These are phyloP conservation scores for Grus americana DNA, from an alignment of 2,113 vertebrate genomes.

Conservation along the genomic window DNA sequence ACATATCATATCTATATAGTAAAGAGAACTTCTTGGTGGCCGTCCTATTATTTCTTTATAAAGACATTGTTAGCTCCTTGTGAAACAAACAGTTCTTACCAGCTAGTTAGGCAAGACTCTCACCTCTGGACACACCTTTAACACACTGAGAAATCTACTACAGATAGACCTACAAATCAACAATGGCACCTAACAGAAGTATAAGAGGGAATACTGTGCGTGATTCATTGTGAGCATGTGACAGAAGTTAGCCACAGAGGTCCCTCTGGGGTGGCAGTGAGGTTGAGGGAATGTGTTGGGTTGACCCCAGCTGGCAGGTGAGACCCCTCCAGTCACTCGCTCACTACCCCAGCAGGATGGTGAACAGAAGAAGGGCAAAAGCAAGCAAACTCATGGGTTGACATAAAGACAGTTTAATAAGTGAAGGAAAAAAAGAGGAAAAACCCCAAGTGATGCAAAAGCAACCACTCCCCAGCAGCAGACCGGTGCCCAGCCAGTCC, in stretches of 20 bases:
- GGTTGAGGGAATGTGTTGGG: neutral
- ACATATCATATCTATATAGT: neutral
- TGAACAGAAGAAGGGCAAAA: neutral
- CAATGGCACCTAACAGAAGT: neutral
- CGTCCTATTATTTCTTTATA: neutral
- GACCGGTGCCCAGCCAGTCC: neutral
- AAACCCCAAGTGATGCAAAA: neutral
- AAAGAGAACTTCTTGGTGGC: neutral
- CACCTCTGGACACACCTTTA: neutral
- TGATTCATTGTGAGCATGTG: neutral
- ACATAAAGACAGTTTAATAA: neutral
- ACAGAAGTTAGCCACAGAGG: neutral
- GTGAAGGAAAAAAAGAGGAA: neutral
- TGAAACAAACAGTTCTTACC: neutral
- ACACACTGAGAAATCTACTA: neutral
- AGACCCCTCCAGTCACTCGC: neutral
- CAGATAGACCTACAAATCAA: neutral
- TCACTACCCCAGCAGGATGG: neutral
- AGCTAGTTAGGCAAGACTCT: neutral
- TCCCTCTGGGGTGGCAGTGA: neutral
- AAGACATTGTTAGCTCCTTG: neutral
- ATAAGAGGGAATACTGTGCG: neutral
- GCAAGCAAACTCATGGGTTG: rapidly evolving
- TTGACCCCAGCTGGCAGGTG: neutral
- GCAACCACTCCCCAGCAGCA: neutral